Evolutionary conservation across 2,888 invertebrate species (phyloP), one percentile per base, ranked within the genome.

Genomic region (Miltochrista miniata): DNA sequence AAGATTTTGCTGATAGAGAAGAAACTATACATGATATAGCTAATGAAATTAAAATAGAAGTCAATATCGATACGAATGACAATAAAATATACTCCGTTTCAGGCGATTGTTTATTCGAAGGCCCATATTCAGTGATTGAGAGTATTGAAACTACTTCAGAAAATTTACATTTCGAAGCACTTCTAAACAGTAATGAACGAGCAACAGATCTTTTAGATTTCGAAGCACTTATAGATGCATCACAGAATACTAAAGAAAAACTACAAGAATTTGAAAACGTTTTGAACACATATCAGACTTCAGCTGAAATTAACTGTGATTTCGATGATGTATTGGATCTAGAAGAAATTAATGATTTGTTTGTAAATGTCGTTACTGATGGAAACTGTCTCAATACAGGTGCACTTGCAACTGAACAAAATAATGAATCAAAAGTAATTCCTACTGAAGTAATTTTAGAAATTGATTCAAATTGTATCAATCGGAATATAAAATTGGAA

Each of bases 261-360:
- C 5, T 24, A 24, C 36, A 40, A 44, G 60, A 62, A 34, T 62
- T 65, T 44, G 55, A 68, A 44, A 36, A 45, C 8, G 35, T 43
- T 40, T 47, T 56, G 13, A 43, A 15, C 10, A 51, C 13, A 18
- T 46, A 49, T 29, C 35, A 50, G 7, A 41, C 36, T 11, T 4
- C 29, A 13, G 14, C 12, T 15, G n/a, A 11, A 13, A 8, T 0
- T n/a, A 11, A 12, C 7, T 11, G 11, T 38, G 15, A 46, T 24
- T 7, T 3, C 1, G 7, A 31, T 2, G 33, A 18, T 31, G 12
- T 10, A 2, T 29, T 49, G 2, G 29, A 12, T 34, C 29, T 49
- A 5, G 14, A 43, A 1, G 48, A 49, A 11, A 24, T 38, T 24
- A 15, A 39, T 29, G 29, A 40, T 38, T 42, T 58, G 18, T 34